phyloP scores from a whole-genome alignment of 92 coral and sea anemone species.

The Bergia puertoricense region DNA sequence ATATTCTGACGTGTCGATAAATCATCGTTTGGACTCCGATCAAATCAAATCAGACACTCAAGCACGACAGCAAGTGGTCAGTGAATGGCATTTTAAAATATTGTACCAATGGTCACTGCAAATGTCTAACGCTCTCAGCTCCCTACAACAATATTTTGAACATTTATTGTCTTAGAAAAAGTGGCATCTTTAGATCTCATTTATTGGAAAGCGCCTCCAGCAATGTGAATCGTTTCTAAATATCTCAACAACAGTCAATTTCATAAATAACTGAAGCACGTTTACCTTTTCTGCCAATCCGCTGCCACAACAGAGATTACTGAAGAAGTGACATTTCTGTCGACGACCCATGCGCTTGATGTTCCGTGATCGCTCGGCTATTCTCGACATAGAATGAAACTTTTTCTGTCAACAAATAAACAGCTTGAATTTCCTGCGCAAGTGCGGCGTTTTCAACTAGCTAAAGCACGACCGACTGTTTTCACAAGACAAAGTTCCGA shows the following conservation, averaged over 20 bases:
- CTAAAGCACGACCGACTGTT: neutral
- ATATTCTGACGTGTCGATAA: neutral
- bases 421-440: conserved; percentile 25
- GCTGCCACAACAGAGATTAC: conserved; percentile 32
- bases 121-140: neutral
- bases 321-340: conserved; percentile 32
- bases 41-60: neutral
- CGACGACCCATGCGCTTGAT: conserved; percentile 23
- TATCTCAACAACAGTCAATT: too few species aligned
- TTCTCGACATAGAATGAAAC: conserved; percentile 6
- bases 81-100: neutral
- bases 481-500: neutral
- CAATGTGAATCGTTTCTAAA: neutral
- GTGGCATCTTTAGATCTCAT: neutral
- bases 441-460: neutral
- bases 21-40: neutral
- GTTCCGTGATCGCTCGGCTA: conserved; percentile 14
- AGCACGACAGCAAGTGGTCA: neutral
- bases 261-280: neutral
- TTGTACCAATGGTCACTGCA: neutral
- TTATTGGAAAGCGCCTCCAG: neutral
- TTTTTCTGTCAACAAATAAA: conserved; percentile 8
- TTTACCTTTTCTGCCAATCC: conserved; percentile 32
- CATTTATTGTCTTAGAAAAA: neutral
- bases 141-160: neutral